These are phyloP conservation scores for Dunckerocampus dactyliophorus DNA, from an alignment of 2,113 vertebrate genomes.

Conservation along the genomic window DNA sequence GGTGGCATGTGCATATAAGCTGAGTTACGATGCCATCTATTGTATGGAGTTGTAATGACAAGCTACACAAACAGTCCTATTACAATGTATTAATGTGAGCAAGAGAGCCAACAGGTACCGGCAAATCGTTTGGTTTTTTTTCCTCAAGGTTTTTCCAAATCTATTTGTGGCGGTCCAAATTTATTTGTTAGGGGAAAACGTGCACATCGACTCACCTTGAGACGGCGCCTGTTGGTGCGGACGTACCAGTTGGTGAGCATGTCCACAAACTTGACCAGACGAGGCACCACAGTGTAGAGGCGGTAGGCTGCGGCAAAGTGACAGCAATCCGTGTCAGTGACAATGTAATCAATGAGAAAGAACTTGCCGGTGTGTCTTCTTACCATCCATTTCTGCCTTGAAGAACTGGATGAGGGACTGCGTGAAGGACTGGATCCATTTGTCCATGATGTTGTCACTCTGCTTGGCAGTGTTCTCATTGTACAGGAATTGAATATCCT, in stretches of 20 bases:
- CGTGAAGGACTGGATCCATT: constrained; percentile 95
- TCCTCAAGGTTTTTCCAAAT: too few relatives aligned
- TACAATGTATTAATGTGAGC: too few relatives aligned
- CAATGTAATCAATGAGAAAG: not conserved
- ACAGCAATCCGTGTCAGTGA: not conserved
- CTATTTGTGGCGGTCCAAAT: too few relatives aligned
- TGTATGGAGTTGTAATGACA: too few relatives aligned
- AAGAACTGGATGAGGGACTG: constrained; percentile 94
- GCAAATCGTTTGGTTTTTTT: too few relatives aligned
- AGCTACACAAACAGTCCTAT: too few relatives aligned
- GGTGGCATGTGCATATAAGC: too few relatives aligned
- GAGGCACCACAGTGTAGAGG: constrained; percentile 93
- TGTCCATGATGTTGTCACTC: constrained; percentile 93
- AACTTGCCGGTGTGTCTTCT: constrained; percentile 22
- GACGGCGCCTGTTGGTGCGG: constrained; percentile 89
- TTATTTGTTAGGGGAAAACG: too few relatives aligned
- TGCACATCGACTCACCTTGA: constrained; percentile 79
- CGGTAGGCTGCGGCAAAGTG: constrained; percentile 78
- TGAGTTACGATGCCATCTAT: too few relatives aligned
- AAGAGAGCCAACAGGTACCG: too few relatives aligned
- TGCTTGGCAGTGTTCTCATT: constrained; percentile 79
- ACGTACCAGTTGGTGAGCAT: constrained; percentile 98
- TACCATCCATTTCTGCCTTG: constrained; percentile 90
- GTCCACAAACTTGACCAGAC: constrained; percentile 95
- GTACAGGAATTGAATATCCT: constrained; percentile 82